Conservation (phyloP, 2,797 vertebrate genomes). For the Rhynchotus rufescens region DNA sequence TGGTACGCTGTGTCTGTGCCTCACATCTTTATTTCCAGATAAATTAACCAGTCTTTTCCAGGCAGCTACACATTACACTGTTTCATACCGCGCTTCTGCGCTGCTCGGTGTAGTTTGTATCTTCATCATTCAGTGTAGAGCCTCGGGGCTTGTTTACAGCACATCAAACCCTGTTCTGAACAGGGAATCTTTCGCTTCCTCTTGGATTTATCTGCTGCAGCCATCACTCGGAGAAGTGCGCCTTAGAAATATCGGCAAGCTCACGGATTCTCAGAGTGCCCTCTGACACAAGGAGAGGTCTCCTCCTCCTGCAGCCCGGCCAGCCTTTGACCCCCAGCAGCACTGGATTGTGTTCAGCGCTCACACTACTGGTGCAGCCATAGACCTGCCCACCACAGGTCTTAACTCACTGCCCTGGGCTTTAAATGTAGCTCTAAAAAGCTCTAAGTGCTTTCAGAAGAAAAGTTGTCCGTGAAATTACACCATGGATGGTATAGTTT, state of each 20-base stretch:
- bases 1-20: background rate
- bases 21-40: background rate
- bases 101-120: background rate
- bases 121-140: background rate
- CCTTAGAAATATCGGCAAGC: background rate
- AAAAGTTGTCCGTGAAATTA: background rate
- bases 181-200: background rate
- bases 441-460: background rate
- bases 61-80: background rate
- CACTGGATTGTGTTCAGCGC: background rate
- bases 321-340: background rate
- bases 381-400: background rate
- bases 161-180: background rate
- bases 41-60: background rate
- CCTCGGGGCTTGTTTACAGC: conserved; percentile 2
- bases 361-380: background rate
- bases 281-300: background rate
- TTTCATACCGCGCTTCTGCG: background rate
- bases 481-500: background rate
- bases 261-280: background rate
- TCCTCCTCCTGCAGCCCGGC: background rate
- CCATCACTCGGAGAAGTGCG: background rate
- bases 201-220: background rate
- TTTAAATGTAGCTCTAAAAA: background rate
- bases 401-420: accelerated